phyloP scores from a whole-genome alignment of 2,888 invertebrate genomes.

The Resseliella maxima region DNA sequence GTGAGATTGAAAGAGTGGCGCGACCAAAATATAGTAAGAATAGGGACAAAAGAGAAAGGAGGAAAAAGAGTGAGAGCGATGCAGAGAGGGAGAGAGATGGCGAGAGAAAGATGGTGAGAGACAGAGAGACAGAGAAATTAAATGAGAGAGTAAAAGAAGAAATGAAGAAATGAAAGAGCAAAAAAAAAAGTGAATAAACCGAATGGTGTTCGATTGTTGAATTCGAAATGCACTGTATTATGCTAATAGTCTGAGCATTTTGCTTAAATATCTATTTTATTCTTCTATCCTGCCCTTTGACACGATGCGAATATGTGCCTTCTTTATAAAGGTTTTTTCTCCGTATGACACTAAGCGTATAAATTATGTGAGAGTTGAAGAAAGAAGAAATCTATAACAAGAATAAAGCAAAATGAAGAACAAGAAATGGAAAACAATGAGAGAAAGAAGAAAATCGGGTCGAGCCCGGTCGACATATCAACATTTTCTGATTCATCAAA shows the following conservation, averaged over 20 bases:
- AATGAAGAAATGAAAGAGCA: not conserved
- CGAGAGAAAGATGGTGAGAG: not conserved
- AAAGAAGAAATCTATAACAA: not conserved
- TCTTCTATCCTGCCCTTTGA: not conserved
- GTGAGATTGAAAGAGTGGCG: no score
- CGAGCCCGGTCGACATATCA: not conserved
- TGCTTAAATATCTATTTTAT: constrained; percentile 35
- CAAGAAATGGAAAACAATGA: not conserved
- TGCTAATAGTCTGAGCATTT: constrained; percentile 42
- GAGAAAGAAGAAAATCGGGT: not conserved
- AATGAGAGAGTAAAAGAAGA: not conserved
- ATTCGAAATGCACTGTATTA: constrained; percentile 47
- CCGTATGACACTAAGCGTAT: not conserved
- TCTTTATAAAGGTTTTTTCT: not conserved
- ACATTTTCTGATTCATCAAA: not conserved
- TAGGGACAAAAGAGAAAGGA: no score
- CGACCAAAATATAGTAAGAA: no score
- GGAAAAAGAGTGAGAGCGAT: no score
- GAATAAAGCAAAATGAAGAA: not conserved
- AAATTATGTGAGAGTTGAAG: not conserved
- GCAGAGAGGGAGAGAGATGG: not conserved
- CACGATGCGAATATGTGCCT: not conserved
- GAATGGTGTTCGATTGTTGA: constrained; percentile 27
- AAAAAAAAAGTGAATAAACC: not conserved
- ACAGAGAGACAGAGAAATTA: not conserved